Base-by-base conservation (phyloP, 2,888 invertebrate genomes). In the Agrochola macilenta region DNA sequence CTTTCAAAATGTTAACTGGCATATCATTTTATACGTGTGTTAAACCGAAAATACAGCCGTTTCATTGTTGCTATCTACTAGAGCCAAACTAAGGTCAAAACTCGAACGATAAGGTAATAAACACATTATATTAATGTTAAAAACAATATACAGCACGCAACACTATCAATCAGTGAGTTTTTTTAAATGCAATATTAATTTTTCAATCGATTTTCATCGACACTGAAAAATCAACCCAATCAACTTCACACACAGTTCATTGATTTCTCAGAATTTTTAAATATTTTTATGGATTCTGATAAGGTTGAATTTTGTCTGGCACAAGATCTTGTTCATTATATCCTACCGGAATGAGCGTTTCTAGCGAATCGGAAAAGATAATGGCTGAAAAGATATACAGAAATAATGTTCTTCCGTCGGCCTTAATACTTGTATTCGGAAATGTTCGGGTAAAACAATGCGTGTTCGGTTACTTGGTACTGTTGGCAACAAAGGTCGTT, bases 281-380 rank as follows among this genome's bases (percentile, higher is more conserved):
- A 14, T 12, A 30, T 52, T 58, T 35, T 57, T 23, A 17, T 74
- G 30, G 12, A 64, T 64, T 60, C 5, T 65, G 12, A 83, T 88
- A 90, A 81, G 79, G 85, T 82, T 82, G 65, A 88, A 74, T 81
- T 86, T 88, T 8, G 79, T 69, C 72, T 86, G 84, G 81, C 82
- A 82, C 39, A 20, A n/a, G 26, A 69, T 74, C 76, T 74, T 78
- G 70, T 69, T 78, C 73, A 88, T 61, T 39, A 69, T 88, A 91
- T 91, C 91, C 90, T 91, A 90, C 91, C 93, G 94, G 94, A 95
- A 95, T 91, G 52, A 88, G 88, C 93, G 94, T 94, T 95, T 95
- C 94, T 93, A 94, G 91, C 92, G 90, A 94, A 96, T 95, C 95
- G 94, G 94, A 94, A 95, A 92, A 93, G 92, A 94, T 96, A 96